Evolutionary conservation across 2,888 invertebrate species (phyloP), one percentile per base, ranked within the genome.

Genomic region (Mellilla xanthometata): DNA sequence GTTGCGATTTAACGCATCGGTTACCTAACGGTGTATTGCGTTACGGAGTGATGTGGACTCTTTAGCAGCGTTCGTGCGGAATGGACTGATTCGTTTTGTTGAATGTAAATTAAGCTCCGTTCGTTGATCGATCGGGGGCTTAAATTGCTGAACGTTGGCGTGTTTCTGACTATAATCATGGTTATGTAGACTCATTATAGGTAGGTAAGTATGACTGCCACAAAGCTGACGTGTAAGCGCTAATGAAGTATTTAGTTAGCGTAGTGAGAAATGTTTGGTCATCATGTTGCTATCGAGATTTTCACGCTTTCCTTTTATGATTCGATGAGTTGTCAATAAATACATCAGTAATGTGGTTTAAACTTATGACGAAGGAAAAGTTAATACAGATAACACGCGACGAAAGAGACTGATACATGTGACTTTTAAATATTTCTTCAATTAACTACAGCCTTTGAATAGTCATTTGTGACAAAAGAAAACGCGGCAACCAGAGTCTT

Each of bases 111-210:
- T 24, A 24, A n/a, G 8, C 24, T 5, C 50, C 40, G 54, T 49
- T 51, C 47, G n/a, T 39, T 61, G 53, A 72, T 72, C 58, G 62
- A 67, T 70, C 60, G 63, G 58, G 60, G 54, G 39, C 43, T 58
- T 60, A 58, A 66, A 66, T 68, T 65, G 65, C 63, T 58, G 52
- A 44, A 54, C 52, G 55, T 49, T 52, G 51, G 51, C 49, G 48
- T 58, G 56, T 56, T 54, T 44, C 36, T 48, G 36, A 39, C 12
- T 49, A 19, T 36, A 32, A 49, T 29, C 28, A 35, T 13, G 31
- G 23, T 24, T n/a, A 24, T 23, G n/a, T 19, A 19, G 19, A 19
- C 6, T 3, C 6, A 24, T 2, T 7, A 2, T 24, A 24, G 7
- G 7, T 24, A 24, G 8, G 7, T 8, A n/a, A n/a, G n/a, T 24